Evolutionary conservation across 2,113 vertebrate genomes (phyloP), one percentile per base, ranked within the genome.

Genomic region (Ctenodactylus gundi): DNA sequence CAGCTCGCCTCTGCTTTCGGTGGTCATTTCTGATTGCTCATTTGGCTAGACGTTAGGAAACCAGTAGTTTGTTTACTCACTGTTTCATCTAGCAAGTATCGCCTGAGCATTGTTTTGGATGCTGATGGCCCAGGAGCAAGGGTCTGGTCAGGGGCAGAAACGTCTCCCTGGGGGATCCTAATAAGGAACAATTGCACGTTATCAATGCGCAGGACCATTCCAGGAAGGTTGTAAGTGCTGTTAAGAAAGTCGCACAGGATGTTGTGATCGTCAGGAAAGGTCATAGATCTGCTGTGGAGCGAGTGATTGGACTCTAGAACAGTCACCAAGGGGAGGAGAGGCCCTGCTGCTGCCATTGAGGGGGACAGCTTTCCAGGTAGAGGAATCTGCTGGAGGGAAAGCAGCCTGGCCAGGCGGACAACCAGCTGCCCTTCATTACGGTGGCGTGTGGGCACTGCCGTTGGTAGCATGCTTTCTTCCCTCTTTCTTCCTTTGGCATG

Each of bases 111-210:
- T 34, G 8, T 70, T 84, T 15, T 58, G 20, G 55, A 44, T 82
- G 80, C 80, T 14, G 23, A 49, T 51, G 39, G 41, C 27, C 18
- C 8, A 51, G 81, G 23, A 9, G 4, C 58, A 34, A 86, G 67
- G 67, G 34, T 41, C 31, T 31, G 4, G 36, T 57, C 4, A 27
- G 46, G n/a, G 29, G 15, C 53, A 51, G 15, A 4, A 27, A 36
- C 18, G 1, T 57, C 12, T 46, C 27, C 21, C 23, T 10, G n/a
- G 11, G 25, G 20, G 10, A 53, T 14, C 18, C 11, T 31, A 14
- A 49, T 4, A 0, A 2, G 12, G 7, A 20, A 20, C 58, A 39
- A 1, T 0, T 8, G 31, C 21, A 29, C 5, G 0, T n/a, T n/a
- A n/a, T n/a, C n/a, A 17, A 0, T 53, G 58, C 6, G 20, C 75